Evolutionary conservation across 2,888 invertebrate genomes (phyloP), one percentile per base, ranked within the genome.

Genomic region (Agonopterix arenella): DNA sequence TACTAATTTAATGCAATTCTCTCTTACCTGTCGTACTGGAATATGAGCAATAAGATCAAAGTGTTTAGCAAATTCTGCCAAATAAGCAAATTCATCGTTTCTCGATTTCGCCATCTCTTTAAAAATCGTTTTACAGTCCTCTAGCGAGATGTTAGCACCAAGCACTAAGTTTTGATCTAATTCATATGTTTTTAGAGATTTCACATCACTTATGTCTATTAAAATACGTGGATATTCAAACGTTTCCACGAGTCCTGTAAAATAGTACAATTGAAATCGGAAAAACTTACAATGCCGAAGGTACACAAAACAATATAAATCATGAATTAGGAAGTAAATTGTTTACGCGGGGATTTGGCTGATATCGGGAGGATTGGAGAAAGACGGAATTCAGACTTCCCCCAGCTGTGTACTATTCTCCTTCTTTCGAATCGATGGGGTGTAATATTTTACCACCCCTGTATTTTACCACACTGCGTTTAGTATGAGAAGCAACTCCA

Each of bases 41-140:
- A 91, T 85, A 66, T 91, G 92, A 11, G 93, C 93, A 10, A 93
- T 86, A 28, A 91, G 66, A 47, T 91, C 89, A 38, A 93, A 76
- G 69, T 93, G 93, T 50, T 89, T 80, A 2, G 85, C 91, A 54
- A 93, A 77, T 50, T 83, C 80, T 1, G 66, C 68, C 51, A 92
- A 75, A 62, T 93, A 92, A 0, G 76, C 71, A 57, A 91, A 93
- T 2, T 79, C 82, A 9, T 50, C 47, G 0, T 76, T 82, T 0
- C 65, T 61, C 0, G 73, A 68, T 5, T 61, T 61, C 0, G 82
- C 73, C 2, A 73, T 70, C 13, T 79, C 76, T 37, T 70, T 73
- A 56, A 90, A 91, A 44, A 90, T 73, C 0, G 77, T 75, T 58
- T 90, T 91, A 11, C 91, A 84, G 47, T 90, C 88, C 38, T 91